Conservation (phyloP, 2,113 vertebrate genomes). For the Acinonyx jubatus region DNA sequence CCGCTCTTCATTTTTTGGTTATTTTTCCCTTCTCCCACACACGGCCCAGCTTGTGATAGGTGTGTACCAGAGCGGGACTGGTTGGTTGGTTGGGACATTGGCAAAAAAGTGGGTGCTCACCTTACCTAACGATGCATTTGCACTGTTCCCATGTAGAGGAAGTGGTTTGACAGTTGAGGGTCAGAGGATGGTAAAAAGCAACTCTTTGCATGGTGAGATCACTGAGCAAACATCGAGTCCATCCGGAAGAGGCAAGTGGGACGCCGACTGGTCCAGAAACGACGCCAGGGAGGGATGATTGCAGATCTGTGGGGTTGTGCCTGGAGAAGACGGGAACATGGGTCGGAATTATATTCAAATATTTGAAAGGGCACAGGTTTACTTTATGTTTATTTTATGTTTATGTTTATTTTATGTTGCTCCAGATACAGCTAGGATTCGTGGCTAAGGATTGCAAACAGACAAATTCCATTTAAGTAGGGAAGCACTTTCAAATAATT, state of each 20-base stretch:
- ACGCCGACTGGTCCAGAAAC: neutral
- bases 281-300: too few relatives aligned
- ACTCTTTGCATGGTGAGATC: neutral
- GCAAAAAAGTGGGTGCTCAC: neutral
- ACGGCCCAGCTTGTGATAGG: neutral
- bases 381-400: neutral
- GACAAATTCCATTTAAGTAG: neutral
- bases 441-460: neutral
- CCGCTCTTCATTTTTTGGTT: neutral
- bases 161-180: neutral
- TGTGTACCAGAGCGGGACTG: neutral
- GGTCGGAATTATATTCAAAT: neutral
- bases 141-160: neutral
- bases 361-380: neutral
- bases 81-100: neutral
- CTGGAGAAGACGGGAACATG: neutral
- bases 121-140: neutral
- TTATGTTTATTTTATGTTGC: neutral
- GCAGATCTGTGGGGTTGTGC: neutral
- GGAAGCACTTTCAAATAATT: neutral
- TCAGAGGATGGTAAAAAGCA: neutral
- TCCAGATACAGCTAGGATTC: neutral
- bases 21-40: neutral
- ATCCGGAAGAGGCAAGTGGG: neutral
- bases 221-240: neutral